phyloP scores from a whole-genome alignment of 1,140 invertebrate genomes.

The Drosophila yakuba region DNA sequence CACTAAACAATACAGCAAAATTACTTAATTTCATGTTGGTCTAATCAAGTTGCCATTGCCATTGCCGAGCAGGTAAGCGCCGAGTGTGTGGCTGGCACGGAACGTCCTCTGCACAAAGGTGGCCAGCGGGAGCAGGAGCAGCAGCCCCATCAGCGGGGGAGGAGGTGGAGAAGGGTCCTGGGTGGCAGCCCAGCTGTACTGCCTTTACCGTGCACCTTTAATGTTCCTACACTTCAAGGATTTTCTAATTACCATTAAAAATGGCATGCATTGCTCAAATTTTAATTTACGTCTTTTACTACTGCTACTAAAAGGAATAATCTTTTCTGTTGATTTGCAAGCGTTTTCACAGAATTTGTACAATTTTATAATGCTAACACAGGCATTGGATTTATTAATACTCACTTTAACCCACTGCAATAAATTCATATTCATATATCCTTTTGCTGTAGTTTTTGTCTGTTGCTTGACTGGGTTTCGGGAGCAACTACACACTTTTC shows the following conservation, averaged over 20 bases:
- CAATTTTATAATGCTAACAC: too few relatives aligned
- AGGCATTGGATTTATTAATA: too few relatives aligned
- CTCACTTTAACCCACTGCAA: too few relatives aligned
- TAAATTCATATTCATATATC: too few relatives aligned
- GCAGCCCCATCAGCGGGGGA: background rate
- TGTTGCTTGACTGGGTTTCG: too few relatives aligned
- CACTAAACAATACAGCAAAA: conserved; percentile 77
- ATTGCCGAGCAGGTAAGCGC: conserved; percentile 55
- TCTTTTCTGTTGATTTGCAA: too few relatives aligned
- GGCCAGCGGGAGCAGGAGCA: conserved; percentile 14
- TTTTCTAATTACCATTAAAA: background rate
- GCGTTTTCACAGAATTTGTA: too few relatives aligned
- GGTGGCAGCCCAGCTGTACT: background rate
- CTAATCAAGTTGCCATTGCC: conserved; percentile 81
- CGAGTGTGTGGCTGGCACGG: conserved; percentile 57
- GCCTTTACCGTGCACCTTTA: conserved; percentile 52
- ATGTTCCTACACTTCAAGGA: conserved; percentile 16
- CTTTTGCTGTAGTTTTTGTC: too few relatives aligned
- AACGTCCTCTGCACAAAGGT: conserved; percentile 66
- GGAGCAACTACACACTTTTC: background rate
- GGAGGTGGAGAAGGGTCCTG: background rate
- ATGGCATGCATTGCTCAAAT: too few relatives aligned
- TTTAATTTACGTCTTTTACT: too few relatives aligned
- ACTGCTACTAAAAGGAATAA: too few relatives aligned
- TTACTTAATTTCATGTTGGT: conserved; percentile 82